Evolutionary conservation across 2,113 vertebrate species (phyloP).

Genomic region (Pongo pygmaeus): DNA sequence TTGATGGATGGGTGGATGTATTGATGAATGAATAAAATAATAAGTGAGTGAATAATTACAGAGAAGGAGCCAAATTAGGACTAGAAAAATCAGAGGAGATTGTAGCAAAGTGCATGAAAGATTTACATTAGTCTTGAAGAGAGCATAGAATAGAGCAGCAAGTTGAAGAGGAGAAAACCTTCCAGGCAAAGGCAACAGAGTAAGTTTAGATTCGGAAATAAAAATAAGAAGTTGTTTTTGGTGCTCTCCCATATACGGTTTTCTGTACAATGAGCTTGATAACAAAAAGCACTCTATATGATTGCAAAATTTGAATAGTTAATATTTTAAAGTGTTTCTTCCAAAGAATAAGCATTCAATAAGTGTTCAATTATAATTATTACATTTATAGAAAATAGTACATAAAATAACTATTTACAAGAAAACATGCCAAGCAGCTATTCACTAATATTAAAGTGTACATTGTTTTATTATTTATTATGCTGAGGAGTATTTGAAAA

Average conservation of each 20-base stretch:
- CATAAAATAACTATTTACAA: conserved; percentile 33
- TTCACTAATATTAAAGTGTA: conserved; percentile 31
- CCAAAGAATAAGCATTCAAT: background rate
- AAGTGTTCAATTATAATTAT: conserved; percentile 1
- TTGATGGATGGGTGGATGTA: background rate
- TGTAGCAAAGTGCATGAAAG: background rate
- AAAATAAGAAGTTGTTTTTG: background rate
- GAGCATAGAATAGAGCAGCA: background rate
- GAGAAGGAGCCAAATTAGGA: background rate
- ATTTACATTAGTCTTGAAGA: conserved; percentile 19
- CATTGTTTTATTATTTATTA: conserved; percentile 54
- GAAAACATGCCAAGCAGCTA: conserved; percentile 12
- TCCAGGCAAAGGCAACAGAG: background rate
- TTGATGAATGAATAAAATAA: background rate
- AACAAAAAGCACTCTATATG: background rate
- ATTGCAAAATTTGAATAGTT: background rate
- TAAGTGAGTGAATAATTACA: background rate
- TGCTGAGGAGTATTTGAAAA: conserved; percentile 57
- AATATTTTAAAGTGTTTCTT: conserved; percentile 8
- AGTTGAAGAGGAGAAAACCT: background rate
- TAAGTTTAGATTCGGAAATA: background rate
- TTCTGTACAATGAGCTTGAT: background rate
- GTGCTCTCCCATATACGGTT: background rate
- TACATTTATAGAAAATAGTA: background rate
- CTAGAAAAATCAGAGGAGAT: background rate